Base-by-base conservation (phyloP, 2,797 vertebrate genomes). In the Ctenopoma kingsleyae region DNA sequence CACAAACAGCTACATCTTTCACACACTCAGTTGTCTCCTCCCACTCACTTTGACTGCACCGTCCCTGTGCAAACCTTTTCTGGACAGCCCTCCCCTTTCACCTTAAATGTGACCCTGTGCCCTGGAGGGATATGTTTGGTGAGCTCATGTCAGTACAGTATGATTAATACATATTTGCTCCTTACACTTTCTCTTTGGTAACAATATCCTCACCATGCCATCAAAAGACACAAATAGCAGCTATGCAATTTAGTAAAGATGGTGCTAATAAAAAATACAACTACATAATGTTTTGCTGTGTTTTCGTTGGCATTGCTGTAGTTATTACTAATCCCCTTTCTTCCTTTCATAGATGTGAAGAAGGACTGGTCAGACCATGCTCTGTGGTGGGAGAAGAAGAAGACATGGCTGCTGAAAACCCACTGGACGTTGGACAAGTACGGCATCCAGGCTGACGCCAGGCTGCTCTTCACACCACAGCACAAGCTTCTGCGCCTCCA, bases 371-470 rank as follows among this genome's bases (percentile, higher is more conserved):
- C 98, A 0, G 98, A 99, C 89, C 98, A 99, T 7, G 98, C 97
- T 1, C 84, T 99, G 76, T 99, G 98, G 98, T 99, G 98, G 98
- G 98, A 99, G 87, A 99, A 99, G 95, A 99, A 98, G 94, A 98
- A 95, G 84, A 99, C 97, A 9, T 99, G 98, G 98, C 96, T 99
- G 81, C 84, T 99, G 60, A 99, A 99, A 93, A 99, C 98, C 0
- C 98, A 99, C 78, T 99, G 98, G 98, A 99, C 98, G 0, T 87
- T 99, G 93, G 98, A 99, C 91, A 99, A 99, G 89, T 99, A 98
- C 0, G 98, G 98, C 67, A 98, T 99, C 74, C 98, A 99, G 80
- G 98, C 98, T 0, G 98, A 99, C n/a, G 98, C 98, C 67, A 95
- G 95, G 80, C 96, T 99, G 61, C 97, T 99, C 71, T 99, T 99